Conservation (phyloP, 2,113 vertebrate genomes). For the Miniopterus natalensis region DNA sequence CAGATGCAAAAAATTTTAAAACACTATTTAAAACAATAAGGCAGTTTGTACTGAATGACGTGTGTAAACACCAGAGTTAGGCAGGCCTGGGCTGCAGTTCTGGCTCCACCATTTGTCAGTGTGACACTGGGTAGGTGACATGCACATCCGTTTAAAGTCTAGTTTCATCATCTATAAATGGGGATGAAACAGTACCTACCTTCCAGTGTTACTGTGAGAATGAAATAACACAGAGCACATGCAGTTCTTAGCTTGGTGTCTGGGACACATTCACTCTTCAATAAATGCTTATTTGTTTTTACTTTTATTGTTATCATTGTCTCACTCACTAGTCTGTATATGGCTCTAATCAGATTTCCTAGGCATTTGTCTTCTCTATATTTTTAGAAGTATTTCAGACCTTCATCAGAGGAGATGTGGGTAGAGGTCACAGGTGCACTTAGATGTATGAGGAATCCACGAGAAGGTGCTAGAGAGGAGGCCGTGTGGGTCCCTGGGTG, state of each 20-base stretch:
- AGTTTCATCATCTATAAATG: background rate
- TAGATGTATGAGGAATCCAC: background rate
- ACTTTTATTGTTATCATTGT: background rate
- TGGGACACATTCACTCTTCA: background rate
- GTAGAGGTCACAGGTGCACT: background rate
- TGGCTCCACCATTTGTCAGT: background rate
- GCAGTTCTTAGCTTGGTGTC: background rate
- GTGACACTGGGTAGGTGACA: background rate
- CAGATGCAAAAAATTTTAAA: background rate
- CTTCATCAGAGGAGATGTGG: background rate
- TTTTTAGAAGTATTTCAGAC: constrained; percentile 27
- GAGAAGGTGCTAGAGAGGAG: background rate
- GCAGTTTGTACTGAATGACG: background rate
- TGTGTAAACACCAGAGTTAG: background rate
- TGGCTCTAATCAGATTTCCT: background rate
- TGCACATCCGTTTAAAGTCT: background rate
- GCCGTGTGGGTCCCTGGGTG: constrained; percentile 37
- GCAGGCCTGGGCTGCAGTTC: background rate
- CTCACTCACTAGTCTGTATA: background rate
- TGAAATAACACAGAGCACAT: background rate
- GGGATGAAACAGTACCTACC: background rate
- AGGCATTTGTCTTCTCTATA: background rate
- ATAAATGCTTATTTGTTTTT: background rate
- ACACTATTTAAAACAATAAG: background rate
- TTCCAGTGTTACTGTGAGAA: background rate